Conservation (phyloP, 2,113 vertebrate genomes). For the Todiramphus saurophagus region DNA sequence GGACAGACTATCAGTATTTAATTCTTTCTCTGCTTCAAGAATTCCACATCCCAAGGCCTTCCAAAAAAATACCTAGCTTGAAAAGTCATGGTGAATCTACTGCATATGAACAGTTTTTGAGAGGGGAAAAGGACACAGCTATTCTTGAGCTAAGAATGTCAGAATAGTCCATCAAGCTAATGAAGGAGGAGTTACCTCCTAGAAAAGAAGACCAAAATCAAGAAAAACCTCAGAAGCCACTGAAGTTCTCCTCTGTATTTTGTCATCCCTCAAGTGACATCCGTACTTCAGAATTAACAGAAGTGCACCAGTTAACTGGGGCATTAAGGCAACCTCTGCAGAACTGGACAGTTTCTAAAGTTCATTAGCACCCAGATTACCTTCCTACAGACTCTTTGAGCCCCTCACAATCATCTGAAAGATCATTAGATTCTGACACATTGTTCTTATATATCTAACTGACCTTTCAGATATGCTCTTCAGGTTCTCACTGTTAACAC, state of each 20-base stretch:
- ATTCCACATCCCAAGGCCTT: neutral
- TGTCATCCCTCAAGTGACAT: constrained; percentile 12
- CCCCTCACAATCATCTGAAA: constrained; percentile 12
- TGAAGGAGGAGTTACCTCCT: neutral
- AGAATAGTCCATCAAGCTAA: constrained; percentile 28
- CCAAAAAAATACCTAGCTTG: neutral
- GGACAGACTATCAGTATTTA: neutral
- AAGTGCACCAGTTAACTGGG: neutral
- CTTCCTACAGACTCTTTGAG: neutral
- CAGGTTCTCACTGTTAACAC: constrained; percentile 20
- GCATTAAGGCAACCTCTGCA: neutral
- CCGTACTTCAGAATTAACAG: neutral
- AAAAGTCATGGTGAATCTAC: neutral
- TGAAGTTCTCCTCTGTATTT: neutral
- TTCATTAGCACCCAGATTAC: constrained; percentile 45
- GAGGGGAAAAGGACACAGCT: constrained; percentile 6
- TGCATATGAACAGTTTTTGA: neutral
- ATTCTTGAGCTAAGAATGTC: constrained; percentile 30
- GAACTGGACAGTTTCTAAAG: constrained; percentile 49
- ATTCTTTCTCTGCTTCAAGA: neutral
- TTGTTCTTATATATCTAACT: constrained; percentile 9
- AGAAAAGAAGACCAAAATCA: neutral
- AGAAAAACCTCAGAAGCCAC: constrained; percentile 19
- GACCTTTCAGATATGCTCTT: constrained; percentile 48
- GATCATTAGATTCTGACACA: constrained; percentile 41